Evolutionary conservation across 92 coral and sea anemone genomes (phyloP).

Genomic region (Epizoanthus illoricatus): DNA sequence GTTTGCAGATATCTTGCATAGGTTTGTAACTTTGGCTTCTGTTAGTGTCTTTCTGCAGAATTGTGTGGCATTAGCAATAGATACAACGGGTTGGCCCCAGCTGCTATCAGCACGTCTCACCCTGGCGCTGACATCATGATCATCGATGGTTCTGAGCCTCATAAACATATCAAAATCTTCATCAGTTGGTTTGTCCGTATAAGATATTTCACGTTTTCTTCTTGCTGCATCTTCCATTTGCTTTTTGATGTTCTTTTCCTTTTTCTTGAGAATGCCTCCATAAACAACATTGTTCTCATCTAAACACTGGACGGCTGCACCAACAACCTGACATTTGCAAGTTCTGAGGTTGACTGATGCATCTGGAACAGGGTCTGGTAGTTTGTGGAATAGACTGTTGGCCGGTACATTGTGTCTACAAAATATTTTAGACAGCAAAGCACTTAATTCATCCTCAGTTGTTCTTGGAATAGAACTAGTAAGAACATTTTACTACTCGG

Average conservation of each 20-base stretch:
- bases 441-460: not conserved
- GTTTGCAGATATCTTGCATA: slow-evolving; percentile 49
- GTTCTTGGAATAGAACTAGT: no score
- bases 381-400: slow-evolving; percentile 7
- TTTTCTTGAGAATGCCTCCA: slow-evolving; percentile 6
- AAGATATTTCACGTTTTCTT: not conserved
- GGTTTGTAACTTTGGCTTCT: slow-evolving; percentile 54
- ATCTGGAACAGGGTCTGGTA: slow-evolving; percentile 20
- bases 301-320: slow-evolving; percentile 21
- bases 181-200: slow-evolving; percentile 18
- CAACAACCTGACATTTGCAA: slow-evolving; percentile 21
- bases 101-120: not conserved
- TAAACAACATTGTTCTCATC: slow-evolving; percentile 4
- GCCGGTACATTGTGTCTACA: slow-evolving; percentile 11
- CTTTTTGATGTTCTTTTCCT: slow-evolving; percentile 8
- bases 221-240: slow-evolving; percentile 3
- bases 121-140: not conserved
- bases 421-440: not conserved
- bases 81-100: slow-evolving; percentile 32
- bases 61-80: slow-evolving; percentile 57
- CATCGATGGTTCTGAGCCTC: not conserved
- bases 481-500: no score
- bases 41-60: slow-evolving; percentile 51
- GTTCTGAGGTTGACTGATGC: slow-evolving; percentile 12
- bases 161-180: slow-evolving; percentile 11